Base-by-base conservation (phyloP, 2,113 vertebrate genomes). In the Siniperca knerii region DNA sequence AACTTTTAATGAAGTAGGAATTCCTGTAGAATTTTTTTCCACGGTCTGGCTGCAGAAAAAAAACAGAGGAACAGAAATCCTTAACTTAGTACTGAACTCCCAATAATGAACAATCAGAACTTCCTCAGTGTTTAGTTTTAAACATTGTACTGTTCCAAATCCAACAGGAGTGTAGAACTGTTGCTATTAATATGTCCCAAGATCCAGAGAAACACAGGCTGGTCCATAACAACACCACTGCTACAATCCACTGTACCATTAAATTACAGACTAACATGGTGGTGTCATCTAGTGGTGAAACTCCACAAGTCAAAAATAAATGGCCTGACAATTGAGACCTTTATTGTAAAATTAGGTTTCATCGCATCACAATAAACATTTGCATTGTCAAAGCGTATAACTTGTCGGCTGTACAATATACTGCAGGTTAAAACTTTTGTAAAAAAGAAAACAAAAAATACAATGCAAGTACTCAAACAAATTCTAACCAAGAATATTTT, bases 271-370 rank as follows among this genome's bases (percentile, higher is more conserved):
- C 25, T 12, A 42, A 40, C 57, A 76, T 35, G 40, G 74, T 65
- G 64, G 82, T 65, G 85, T 15, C 93, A 92, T 87, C 93, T 88
- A 90, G 92, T 95, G 94, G 89, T 57, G 12, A 85, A 82, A 82
- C 8, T 10, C 11, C 18, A 11, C 23, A 67, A 54, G 29, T 60
- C 15, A 80, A 58, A 20, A 65, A 16, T 11, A 20, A n/a, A 42
- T 25, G 15, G 29, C 16, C 54, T 52, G 84, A 52, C n/a, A 69
- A 79, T 29, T 68, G n/a, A 91, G 75, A 86, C 18, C n/a, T 95
- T 96, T 95, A 96, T 95, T 95, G 86, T 85, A 89, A 94, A 93
- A 90, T 83, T 55, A 33, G 33, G n/a, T 84, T 79, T 69, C 20
- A 83, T 84, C 29, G 83, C 23, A 88, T 85, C 21, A 90, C 29